Evolutionary conservation across 2,113 vertebrate species (phyloP).

Genomic region (Diglossa brunneiventris): DNA sequence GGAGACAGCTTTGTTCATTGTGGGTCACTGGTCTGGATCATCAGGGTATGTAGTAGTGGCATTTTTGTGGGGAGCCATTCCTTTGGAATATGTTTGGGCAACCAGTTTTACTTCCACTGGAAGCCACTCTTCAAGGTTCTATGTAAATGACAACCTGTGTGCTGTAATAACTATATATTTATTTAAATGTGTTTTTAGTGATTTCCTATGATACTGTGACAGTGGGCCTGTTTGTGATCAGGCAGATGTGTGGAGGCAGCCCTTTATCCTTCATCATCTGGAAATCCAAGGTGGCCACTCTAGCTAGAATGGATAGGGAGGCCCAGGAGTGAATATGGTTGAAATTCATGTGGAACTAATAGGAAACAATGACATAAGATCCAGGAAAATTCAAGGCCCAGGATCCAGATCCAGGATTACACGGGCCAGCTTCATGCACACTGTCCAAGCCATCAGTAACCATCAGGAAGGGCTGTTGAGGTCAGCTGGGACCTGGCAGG

Average conservation of each 20-base stretch:
- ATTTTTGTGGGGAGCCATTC: not conserved
- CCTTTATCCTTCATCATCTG: not conserved
- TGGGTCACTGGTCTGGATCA: not conserved
- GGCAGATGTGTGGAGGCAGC: not conserved
- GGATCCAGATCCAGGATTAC: not conserved
- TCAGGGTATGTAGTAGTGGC: not conserved
- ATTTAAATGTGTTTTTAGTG: not conserved
- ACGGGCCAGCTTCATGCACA: not conserved
- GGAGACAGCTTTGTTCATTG: not conserved
- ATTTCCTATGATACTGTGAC: not conserved
- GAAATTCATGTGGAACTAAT: not conserved
- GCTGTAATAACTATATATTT: not conserved
- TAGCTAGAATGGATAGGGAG: not conserved
- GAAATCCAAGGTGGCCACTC: not conserved
- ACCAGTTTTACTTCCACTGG: not conserved
- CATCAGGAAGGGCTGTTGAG: not conserved
- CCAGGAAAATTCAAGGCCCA: not conserved
- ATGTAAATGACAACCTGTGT: not conserved
- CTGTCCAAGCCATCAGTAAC: not conserved
- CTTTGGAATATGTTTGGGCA: not conserved
- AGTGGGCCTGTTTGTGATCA: not conserved
- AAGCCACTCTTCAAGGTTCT: not conserved
- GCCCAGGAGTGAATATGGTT: not conserved
- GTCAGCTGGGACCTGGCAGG: not conserved
- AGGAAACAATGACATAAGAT: not conserved